A percentile compares a stretch with the other conserved stretches of the same genome.
phyloP scores from a whole-genome alignment of 1,140 invertebrate species.

The Carposina sasakii region DNA sequence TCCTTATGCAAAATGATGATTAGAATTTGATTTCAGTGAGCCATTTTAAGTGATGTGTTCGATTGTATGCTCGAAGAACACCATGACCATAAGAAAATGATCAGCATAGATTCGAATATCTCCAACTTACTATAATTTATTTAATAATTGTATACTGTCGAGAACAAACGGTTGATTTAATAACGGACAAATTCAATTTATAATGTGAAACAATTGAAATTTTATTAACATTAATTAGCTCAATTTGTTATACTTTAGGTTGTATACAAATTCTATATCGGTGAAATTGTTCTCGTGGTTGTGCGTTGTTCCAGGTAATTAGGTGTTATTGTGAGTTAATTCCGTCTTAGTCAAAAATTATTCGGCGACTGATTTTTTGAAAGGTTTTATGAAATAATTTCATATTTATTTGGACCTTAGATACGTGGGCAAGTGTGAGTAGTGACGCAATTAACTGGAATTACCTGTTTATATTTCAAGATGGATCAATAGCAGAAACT shows the following conservation, averaged over 20 bases:
- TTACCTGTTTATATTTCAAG: too few relatives aligned
- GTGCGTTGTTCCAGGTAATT: slow-evolving; percentile 49
- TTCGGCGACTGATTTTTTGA: slow-evolving; percentile 36
- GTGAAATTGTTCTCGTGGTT: slow-evolving; percentile 46
- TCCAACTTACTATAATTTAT: too few relatives aligned
- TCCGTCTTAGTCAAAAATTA: slow-evolving; percentile 52
- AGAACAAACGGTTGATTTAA: too few relatives aligned
- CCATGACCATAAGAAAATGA: slow-evolving; percentile 20
- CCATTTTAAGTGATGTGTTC: slow-evolving; percentile 28
- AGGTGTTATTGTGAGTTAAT: slow-evolving; percentile 37
- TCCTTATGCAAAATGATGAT: too few relatives aligned
- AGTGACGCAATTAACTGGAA: too few relatives aligned
- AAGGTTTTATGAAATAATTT: too few relatives aligned
- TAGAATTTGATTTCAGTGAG: too few relatives aligned
- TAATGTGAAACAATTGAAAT: slow-evolving; percentile 6
- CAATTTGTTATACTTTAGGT: slow-evolving; percentile 52
- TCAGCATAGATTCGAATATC: slow-evolving; percentile 27
- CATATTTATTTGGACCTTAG: too few relatives aligned
- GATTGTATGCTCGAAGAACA: slow-evolving; percentile 31
- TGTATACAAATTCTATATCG: slow-evolving; percentile 42
- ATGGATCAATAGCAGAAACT: too few relatives aligned
- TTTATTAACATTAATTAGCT: slow-evolving; percentile 33
- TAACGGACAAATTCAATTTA: slow-evolving; percentile 27
- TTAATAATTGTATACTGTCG: too few relatives aligned
- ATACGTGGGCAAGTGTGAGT: too few relatives aligned